A percentile compares a stretch with the other conserved stretches of the same genome.
Conservation (phyloP, 2,797 vertebrate genomes). For the Poecile montanus region DNA sequence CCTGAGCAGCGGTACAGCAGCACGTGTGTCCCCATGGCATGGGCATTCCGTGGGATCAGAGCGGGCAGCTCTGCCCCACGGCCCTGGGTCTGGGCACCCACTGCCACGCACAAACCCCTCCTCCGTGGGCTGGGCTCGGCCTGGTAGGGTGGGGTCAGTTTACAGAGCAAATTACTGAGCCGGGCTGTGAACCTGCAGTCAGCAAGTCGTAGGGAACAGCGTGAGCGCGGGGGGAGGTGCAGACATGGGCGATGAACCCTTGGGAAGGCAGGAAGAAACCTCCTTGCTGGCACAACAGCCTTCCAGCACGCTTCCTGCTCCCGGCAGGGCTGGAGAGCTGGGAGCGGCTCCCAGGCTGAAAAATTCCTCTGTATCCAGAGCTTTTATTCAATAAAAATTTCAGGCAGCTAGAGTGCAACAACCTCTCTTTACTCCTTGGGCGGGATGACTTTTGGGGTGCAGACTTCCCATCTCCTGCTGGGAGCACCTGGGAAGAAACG, state of each 20-base stretch:
- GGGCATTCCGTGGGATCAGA: background rate
- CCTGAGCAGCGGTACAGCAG: background rate
- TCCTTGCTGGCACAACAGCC: background rate
- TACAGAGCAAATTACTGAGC: background rate
- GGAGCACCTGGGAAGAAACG: background rate
- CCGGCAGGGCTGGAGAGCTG: background rate
- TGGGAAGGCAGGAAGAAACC: background rate
- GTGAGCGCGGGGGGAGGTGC: background rate
- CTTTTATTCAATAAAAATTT: slow-evolving; percentile 65
- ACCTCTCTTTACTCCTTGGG: background rate
- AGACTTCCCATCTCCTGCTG: background rate
- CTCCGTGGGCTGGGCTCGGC: background rate
- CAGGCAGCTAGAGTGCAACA: slow-evolving; percentile 28
- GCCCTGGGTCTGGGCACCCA: rapidly evolving
- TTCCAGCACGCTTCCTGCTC: background rate
- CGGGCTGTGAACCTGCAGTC: background rate
- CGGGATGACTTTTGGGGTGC: background rate
- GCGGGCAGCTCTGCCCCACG: rapidly evolving
- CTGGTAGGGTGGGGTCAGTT: background rate
- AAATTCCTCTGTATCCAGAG: slow-evolving; percentile 51
- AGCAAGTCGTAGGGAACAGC: background rate
- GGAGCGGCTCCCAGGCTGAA: background rate
- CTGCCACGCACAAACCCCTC: slow-evolving; percentile 7
- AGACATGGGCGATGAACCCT: background rate
- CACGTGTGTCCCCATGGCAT: rapidly evolving